Base-by-base conservation (phyloP, 2,888 invertebrate genomes). In the Hermaeophaga mercurialis region DNA sequence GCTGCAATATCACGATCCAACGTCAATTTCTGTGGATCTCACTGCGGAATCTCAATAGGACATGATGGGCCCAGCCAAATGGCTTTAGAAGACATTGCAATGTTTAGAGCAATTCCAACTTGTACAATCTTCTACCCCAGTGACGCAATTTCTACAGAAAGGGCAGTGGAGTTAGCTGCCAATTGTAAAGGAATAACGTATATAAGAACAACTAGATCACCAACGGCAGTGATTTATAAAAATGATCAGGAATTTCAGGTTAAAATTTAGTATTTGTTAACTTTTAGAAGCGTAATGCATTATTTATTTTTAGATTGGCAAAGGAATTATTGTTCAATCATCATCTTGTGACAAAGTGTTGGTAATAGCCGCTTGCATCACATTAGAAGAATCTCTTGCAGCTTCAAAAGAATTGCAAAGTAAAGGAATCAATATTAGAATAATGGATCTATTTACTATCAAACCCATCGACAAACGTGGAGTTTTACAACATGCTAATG, bases 61-160 rank as follows among this genome's bases (percentile, higher is more conserved):
- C 97, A 96, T 80, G 97, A 98, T 79, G 97, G 97, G 0, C 97
- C 98, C 14, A 94, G 94, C 50, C 99, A 99, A 81, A 99, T 99
- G 99, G 99, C 94, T 2, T 83, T 99, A 12, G 99, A 99, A 80
- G 98, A 99, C 78, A 77, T 99, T 56, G 92, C 96, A 1, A 85
- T 99, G 84, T 99, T 99, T 86, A 85, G 98, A 36, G 79, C 91
- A 3, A 85, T 98, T 63, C 96, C 97, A 45, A 89, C 89, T 58
- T 82, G 85, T 61, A 88, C 87, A 1, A 82, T 90, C 1, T 90
- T 90, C 78, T 90, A 90, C 71, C 90, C 90, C 33, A 81, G 89
- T 26, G 99, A 99, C 79, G 98, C 96, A 0, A 97, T 98, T 5
- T 89, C 94, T 26, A 84, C 90, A 17, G 98, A 99, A 79, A 84